Percentiles rank a stretch among this genome's conserved stretches.
Evolutionary conservation across 2,113 vertebrate genomes (phyloP).

Genomic region (Cyanoramphus novaezelandiae): DNA sequence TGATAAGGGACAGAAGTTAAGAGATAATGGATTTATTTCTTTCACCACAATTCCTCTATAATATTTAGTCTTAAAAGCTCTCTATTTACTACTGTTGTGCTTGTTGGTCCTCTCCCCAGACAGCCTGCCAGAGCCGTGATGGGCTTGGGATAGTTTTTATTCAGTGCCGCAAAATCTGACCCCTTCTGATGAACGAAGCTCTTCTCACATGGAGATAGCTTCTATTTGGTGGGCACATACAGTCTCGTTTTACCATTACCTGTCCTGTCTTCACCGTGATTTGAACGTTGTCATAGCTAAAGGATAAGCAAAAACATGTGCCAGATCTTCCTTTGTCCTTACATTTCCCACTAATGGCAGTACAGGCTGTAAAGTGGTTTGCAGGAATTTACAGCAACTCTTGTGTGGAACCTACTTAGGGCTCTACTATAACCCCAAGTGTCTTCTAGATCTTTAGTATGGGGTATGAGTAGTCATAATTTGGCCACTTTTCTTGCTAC

Average conservation of each 20-base stretch:
- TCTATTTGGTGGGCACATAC: rapidly evolving
- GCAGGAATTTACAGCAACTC: not conserved
- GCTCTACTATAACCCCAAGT: rapidly evolving
- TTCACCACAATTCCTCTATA: not conserved
- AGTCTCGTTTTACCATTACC: rapidly evolving
- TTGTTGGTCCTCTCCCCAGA: not conserved
- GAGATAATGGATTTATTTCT: not conserved
- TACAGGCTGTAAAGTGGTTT: rapidly evolving
- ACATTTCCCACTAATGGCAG: rapidly evolving
- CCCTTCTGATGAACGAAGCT: not conserved
- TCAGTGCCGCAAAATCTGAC: not conserved
- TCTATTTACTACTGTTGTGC: rapidly evolving
- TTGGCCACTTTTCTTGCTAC: not conserved
- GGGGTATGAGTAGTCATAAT: not conserved
- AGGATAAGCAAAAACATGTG: rapidly evolving
- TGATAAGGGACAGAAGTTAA: not conserved
- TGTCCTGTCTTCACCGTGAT: too few relatives aligned
- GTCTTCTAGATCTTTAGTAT: not conserved
- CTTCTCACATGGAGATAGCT: rapidly evolving
- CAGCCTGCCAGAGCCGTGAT: rapidly evolving
- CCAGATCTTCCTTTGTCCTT: not conserved
- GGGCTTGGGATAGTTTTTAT: not conserved
- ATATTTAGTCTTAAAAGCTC: not conserved
- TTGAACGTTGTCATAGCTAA: rapidly evolving
- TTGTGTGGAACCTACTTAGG: not conserved